These are phyloP conservation scores for Griposia aprilina DNA, from an alignment of 2,888 invertebrate genomes.

Conservation along the genomic window DNA sequence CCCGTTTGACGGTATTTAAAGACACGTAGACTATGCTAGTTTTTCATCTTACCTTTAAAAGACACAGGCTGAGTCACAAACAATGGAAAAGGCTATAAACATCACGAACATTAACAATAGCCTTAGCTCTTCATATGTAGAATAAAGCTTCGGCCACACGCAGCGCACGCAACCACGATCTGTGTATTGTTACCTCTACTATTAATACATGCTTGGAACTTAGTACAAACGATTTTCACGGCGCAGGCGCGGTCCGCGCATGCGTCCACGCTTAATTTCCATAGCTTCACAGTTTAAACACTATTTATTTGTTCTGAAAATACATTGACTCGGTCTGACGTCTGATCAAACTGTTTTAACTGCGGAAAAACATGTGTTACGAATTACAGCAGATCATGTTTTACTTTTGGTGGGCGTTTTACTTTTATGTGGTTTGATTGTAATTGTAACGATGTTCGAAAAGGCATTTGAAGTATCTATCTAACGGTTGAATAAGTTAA, in stretches of 20 bases:
- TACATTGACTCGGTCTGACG: conserved; percentile 83
- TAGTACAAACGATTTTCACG: conserved; percentile 85
- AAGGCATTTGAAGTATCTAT: conserved; percentile 62
- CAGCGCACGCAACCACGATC: conserved; percentile 66
- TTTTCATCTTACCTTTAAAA: conserved; percentile 16
- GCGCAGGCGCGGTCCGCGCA: conserved; percentile 68
- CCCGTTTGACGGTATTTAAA: background rate
- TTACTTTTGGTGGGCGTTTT: conserved; percentile 66
- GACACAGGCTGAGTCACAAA: conserved; percentile 16
- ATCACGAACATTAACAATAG: conserved; percentile 43
- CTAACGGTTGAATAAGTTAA: conserved; percentile 27
- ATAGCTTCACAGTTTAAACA: conserved; percentile 66
- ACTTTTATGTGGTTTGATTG: conserved; percentile 69
- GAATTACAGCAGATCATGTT: conserved; percentile 67
- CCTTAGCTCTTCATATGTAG: conserved; percentile 58
- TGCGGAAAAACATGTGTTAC: conserved; percentile 80
- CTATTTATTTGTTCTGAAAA: conserved; percentile 85
- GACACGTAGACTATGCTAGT: background rate
- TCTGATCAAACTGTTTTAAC: conserved; percentile 83
- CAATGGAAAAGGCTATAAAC: conserved; percentile 42
- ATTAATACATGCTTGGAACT: conserved; percentile 77
- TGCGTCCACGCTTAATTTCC: conserved; percentile 74
- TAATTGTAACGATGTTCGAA: conserved; percentile 60
- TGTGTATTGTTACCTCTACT: conserved; percentile 74
- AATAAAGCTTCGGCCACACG: conserved; percentile 75